Conservation (phyloP, 2,113 vertebrate species). For the Catagonus wagneri region DNA sequence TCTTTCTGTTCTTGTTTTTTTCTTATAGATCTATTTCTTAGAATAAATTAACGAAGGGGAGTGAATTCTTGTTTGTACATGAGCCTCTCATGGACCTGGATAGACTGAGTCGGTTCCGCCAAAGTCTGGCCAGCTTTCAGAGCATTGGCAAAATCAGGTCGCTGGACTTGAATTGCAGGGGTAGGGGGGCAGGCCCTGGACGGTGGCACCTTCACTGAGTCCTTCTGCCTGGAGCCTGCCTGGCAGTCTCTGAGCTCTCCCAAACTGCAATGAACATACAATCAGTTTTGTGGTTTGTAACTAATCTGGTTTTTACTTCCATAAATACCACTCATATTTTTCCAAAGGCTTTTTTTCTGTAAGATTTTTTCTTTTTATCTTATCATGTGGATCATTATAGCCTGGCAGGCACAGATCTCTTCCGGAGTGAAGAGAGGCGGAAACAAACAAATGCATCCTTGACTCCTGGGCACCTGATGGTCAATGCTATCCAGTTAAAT, state of each 20-base stretch:
- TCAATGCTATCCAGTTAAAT: background rate
- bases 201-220: background rate
- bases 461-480: background rate
- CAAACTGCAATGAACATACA: background rate
- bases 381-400: background rate
- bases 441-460: background rate
- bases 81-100: background rate
- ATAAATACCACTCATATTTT: background rate
- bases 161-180: background rate
- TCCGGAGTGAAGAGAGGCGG: background rate
- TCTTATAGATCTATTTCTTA: background rate
- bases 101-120: background rate
- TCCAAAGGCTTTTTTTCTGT: background rate
- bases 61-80: background rate
- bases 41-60: background rate
- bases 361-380: background rate
- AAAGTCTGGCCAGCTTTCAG: background rate
- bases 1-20: background rate
- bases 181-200: background rate
- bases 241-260: background rate
- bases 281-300: background rate
- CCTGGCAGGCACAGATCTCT: background rate
- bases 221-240: background rate
- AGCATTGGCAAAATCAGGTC: background rate
- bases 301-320: background rate